phyloP scores from a whole-genome alignment of 2,888 invertebrate species.

The Sarcophaga carnaria region DNA sequence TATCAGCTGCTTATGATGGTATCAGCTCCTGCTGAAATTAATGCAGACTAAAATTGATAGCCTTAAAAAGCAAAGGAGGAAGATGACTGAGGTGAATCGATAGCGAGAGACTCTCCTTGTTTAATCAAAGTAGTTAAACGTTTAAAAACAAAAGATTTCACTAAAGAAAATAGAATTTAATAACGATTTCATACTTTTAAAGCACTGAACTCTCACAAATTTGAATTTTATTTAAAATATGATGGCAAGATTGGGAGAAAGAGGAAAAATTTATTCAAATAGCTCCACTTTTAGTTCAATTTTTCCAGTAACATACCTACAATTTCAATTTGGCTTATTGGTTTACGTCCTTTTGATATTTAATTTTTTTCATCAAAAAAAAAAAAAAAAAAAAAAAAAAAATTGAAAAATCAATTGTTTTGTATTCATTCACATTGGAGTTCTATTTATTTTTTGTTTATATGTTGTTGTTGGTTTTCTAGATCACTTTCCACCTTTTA shows the following conservation, averaged over 20 bases:
- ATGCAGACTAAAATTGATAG: no score
- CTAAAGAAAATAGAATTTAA: background rate
- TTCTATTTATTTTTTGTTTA: constrained; percentile 1
- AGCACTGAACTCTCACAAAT: no score
- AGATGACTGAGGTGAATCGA: no score
- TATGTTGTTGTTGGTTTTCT: background rate
- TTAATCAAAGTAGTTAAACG: no score
- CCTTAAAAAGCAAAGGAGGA: no score
- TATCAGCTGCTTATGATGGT: no score
- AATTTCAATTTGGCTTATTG: background rate
- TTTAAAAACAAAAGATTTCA: no score
- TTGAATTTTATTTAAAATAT: no score
- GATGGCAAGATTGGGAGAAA: no score
- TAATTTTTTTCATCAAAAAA: background rate
- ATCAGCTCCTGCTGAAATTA: no score
- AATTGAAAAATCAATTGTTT: constrained; percentile 14
- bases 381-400: background rate
- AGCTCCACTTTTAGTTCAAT: background rate
- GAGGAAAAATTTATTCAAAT: background rate
- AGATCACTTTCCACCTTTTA: background rate
- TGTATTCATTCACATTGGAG: background rate
- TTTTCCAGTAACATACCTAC: background rate
- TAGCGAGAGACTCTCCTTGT: no score
- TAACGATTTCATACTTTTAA: background rate
- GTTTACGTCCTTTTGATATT: background rate